Conservation (phyloP, 2,113 vertebrate genomes). For the Ivindomyrus marchei region DNA sequence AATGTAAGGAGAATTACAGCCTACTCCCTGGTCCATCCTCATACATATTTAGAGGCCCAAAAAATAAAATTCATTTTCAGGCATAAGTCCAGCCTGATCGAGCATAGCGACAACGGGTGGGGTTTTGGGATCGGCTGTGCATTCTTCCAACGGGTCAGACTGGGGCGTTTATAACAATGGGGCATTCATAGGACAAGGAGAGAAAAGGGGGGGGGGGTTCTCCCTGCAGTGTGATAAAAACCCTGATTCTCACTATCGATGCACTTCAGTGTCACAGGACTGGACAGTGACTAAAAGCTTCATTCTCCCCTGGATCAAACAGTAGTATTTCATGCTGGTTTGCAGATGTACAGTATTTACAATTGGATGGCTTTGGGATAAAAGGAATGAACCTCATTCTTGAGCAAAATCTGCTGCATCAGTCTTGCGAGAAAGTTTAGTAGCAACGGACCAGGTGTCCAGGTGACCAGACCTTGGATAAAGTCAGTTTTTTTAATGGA, state of each 20-base stretch:
- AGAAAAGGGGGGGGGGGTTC: not conserved
- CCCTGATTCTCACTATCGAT: not conserved
- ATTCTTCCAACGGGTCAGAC: not conserved
- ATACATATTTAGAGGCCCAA: not conserved
- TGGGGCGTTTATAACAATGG: not conserved
- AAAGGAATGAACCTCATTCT: not conserved
- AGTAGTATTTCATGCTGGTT: not conserved
- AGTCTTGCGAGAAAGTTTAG: not conserved
- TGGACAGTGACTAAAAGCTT: not conserved
- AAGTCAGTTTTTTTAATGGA: not conserved
- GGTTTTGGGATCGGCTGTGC: not conserved
- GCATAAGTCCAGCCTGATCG: not conserved
- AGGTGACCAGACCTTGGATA: not conserved
- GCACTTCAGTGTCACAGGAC: not conserved
- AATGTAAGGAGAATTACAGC: not conserved
- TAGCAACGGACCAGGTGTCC: not conserved
- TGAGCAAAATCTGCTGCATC: not conserved
- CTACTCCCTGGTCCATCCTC: not conserved
- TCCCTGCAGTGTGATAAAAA: not conserved
- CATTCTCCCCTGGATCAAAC: not conserved
- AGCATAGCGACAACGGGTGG: not conserved
- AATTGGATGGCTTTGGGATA: not conserved
- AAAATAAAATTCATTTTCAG: not conserved
- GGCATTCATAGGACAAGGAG: not conserved
- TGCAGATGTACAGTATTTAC: not conserved